Evolutionary conservation across 23 tunicate genomes (phyloP).

Genomic region (Ascidia mentula): DNA sequence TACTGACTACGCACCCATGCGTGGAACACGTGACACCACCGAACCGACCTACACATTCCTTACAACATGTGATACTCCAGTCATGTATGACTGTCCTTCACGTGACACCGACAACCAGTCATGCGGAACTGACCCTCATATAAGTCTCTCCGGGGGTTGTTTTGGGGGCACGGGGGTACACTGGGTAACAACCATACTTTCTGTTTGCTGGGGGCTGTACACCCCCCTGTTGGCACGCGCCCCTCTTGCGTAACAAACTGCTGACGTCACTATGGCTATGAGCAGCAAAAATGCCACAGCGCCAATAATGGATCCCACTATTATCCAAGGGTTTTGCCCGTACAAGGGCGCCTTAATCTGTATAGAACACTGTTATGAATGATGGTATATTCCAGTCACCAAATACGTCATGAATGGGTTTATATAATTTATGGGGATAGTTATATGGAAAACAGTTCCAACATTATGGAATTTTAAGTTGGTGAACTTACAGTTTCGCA

Average conservation of each 20-base stretch:
- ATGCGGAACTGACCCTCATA: constrained; percentile 22
- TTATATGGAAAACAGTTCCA: background rate
- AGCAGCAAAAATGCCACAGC: constrained; percentile 7
- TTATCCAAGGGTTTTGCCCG: constrained; percentile 5
- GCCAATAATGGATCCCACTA: constrained; percentile 34
- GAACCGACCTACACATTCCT: background rate
- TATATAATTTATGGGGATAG: too few relatives aligned
- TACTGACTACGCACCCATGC: background rate
- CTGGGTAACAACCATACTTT: constrained; percentile 17
- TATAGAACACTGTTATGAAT: too few relatives aligned
- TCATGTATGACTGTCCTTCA: background rate
- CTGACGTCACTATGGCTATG: background rate
- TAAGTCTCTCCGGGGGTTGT: constrained; percentile 36
- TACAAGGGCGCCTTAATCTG: background rate
- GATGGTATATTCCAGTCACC: too few relatives aligned
- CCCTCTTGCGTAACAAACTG: constrained; percentile 16
- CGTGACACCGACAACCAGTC: too few relatives aligned
- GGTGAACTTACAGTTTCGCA: constrained; percentile 35
- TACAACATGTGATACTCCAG: background rate
- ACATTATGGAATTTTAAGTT: too few relatives aligned
- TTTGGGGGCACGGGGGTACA: constrained; percentile 29
- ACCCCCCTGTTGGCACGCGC: constrained; percentile 41
- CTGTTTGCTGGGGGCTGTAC: constrained; percentile 54
- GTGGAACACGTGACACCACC: background rate
- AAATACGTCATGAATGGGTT: too few relatives aligned